These are phyloP conservation scores for Branchinecta lynchi DNA, from an alignment of 1,140 invertebrate species.

Conservation along the genomic window DNA sequence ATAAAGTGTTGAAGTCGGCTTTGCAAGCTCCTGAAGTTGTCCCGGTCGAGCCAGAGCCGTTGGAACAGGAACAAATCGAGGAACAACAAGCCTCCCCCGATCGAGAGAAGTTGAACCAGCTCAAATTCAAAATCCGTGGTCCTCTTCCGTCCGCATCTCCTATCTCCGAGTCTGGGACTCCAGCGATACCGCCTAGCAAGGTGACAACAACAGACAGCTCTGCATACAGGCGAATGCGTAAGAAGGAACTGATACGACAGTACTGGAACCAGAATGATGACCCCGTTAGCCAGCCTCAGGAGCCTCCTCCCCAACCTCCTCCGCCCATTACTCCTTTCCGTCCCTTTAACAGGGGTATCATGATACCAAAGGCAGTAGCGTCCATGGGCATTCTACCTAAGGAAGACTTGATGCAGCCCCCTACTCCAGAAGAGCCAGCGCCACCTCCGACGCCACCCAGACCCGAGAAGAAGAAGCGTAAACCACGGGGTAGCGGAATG, in stretches of 20 bases:
- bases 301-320: not conserved
- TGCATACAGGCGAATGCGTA: constrained; percentile 65
- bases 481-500: constrained; percentile 28
- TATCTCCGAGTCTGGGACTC: constrained; percentile 26
- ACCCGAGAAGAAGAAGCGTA: constrained; percentile 23
- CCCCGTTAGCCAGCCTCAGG: constrained; percentile 32
- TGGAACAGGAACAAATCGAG: not conserved
- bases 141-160: constrained; percentile 42
- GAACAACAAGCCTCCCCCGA: constrained; percentile 8
- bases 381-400: constrained; percentile 44
- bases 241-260: constrained; percentile 66
- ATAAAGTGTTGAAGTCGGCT: constrained; percentile 51
- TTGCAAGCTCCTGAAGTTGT: constrained; percentile 33
- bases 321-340: constrained; percentile 2
- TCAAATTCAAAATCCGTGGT: constrained; percentile 80
- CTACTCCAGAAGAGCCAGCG: constrained; percentile 44
- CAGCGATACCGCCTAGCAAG: constrained; percentile 29
- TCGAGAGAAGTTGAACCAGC: constrained; percentile 48
- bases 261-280: constrained; percentile 76
- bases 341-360: constrained; percentile 48
- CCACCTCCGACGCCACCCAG: constrained; percentile 18
- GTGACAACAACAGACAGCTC: constrained; percentile 39
- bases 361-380: constrained; percentile 67
- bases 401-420: constrained; percentile 38
- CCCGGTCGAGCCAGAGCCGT: not conserved